phyloP scores from a whole-genome alignment of 2,888 invertebrate species.

The Noctua pronuba region DNA sequence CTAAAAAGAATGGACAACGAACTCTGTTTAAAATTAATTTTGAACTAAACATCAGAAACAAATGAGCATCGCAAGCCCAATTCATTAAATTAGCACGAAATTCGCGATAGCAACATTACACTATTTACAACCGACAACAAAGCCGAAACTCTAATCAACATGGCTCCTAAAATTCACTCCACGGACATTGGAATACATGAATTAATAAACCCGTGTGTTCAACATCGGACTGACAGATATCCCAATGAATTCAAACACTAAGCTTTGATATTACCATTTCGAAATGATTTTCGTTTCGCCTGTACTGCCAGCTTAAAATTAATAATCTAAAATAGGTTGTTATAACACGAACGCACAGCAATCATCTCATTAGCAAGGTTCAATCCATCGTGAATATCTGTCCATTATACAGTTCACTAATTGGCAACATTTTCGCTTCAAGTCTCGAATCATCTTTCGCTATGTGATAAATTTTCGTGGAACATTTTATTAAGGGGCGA shows the following conservation, averaged over 20 bases:
- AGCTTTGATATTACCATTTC: slow-evolving; percentile 50
- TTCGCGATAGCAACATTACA: slow-evolving; percentile 8
- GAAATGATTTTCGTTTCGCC: slow-evolving; percentile 47
- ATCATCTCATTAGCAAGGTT: slow-evolving; percentile 76
- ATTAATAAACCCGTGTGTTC: slow-evolving; percentile 50
- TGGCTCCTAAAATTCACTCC: slow-evolving; percentile 49
- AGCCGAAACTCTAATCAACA: slow-evolving; percentile 42
- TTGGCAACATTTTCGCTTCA: slow-evolving; percentile 78
- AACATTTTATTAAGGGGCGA: slow-evolving; percentile 46
- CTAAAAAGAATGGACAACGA: neutral
- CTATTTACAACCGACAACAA: slow-evolving; percentile 36
- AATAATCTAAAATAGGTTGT: slow-evolving; percentile 74
- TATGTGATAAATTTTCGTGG: slow-evolving; percentile 58
- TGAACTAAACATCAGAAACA: neutral
- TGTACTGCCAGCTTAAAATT: slow-evolving; percentile 69
- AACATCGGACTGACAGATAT: slow-evolving; percentile 35
- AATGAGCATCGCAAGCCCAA: slow-evolving; percentile 7
- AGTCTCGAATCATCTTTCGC: slow-evolving; percentile 51
- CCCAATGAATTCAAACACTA: slow-evolving; percentile 46
- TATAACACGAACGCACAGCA: slow-evolving; percentile 69
- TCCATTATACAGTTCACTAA: slow-evolving; percentile 80
- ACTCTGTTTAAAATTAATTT: neutral
- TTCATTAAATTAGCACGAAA: slow-evolving; percentile 3
- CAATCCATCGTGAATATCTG: slow-evolving; percentile 76
- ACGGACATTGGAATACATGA: slow-evolving; percentile 47